Percentiles rank a stretch among this genome's conserved stretches.
These are phyloP conservation scores for Anthonomus grandis DNA, from an alignment of 1,140 invertebrate species.

Conservation along the genomic window DNA sequence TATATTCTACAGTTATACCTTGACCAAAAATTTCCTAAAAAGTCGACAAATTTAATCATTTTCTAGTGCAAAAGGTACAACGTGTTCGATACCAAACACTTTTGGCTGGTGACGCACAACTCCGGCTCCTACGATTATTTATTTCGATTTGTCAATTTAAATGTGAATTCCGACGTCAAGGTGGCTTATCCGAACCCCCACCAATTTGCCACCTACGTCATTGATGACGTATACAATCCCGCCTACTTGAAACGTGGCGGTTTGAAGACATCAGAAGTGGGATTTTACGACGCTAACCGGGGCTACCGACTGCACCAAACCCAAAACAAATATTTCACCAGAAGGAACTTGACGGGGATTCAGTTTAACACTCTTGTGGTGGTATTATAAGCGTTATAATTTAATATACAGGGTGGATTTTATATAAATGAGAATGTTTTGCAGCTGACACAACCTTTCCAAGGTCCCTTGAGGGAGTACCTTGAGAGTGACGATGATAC, in stretches of 20 bases:
- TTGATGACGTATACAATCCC: conserved; percentile 47
- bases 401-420: not conserved
- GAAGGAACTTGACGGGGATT: conserved; percentile 53
- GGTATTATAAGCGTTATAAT: conserved; percentile 41
- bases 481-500: conserved; percentile 50
- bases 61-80: conserved; percentile 30
- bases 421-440: not conserved
- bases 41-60: no score
- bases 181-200: conserved; percentile 16
- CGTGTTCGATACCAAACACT: conserved; percentile 31
- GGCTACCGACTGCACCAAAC: conserved; percentile 45
- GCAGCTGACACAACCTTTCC: conserved; percentile 52
- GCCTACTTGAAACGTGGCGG: conserved; percentile 52
- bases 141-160: conserved; percentile 27
- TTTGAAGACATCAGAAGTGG: conserved; percentile 52
- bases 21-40: no score
- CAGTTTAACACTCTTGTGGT: conserved; percentile 52
- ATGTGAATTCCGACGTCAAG: conserved; percentile 34
- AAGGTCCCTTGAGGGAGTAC: conserved; percentile 56
- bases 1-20: no score
- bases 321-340: conserved; percentile 49
- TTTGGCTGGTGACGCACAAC: conserved; percentile 30
- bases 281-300: conserved; percentile 43
- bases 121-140: conserved; percentile 17
- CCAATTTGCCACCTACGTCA: conserved; percentile 10